Base-by-base conservation (phyloP, 2,797 vertebrate species). In the Anableps anableps region DNA sequence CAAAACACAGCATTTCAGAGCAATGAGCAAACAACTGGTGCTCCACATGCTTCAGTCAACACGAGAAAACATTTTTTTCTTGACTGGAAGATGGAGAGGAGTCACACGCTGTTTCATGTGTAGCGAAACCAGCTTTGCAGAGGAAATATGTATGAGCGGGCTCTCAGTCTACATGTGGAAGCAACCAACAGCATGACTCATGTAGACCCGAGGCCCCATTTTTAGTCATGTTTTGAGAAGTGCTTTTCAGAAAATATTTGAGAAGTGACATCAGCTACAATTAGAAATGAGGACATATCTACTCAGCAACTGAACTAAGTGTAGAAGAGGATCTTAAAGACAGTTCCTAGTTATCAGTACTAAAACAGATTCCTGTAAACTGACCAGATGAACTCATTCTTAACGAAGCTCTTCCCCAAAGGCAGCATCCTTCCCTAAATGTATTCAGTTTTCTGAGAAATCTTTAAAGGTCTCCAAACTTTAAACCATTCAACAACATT, bases 171-270 rank as follows among this genome's bases (percentile, higher is more conserved):
- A 66, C 77, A 74, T 78, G 47, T n/a, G 17, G 79, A 75, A 62
- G 48, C 53, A 75, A 55, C 70, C 16, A 68, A 31, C 53, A 36
- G 62, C 13, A 8, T 80, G 76, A 89, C 50, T 86, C 83, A 91
- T 84, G 58, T 31, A 47, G 80, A 72, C 9, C 26, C 3, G 19
- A 7, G 19, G 36, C 2, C 5, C 17, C 8, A 2, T 48, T 48
- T 76, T 64, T 48, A 64, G 74, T 47, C 51, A 26, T 4, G 45
- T 74, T 79, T 41, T 19, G 36, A 43, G 68, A 64, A 75, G 36
- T 21, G 21, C 21, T n/a, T 78, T 62, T 79, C n/a, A 19, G 26
- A 70, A 75, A 29, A 34, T 34, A 58, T 68, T 64, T 50, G 14
- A 50, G 48, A 82, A 70, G 19, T 45, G 70, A 31, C 60, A 51